Percentiles rank a stretch among this genome's conserved stretches.
Evolutionary conservation across 2,113 vertebrate species (phyloP).

Genomic region (Dipodomys merriami): DNA sequence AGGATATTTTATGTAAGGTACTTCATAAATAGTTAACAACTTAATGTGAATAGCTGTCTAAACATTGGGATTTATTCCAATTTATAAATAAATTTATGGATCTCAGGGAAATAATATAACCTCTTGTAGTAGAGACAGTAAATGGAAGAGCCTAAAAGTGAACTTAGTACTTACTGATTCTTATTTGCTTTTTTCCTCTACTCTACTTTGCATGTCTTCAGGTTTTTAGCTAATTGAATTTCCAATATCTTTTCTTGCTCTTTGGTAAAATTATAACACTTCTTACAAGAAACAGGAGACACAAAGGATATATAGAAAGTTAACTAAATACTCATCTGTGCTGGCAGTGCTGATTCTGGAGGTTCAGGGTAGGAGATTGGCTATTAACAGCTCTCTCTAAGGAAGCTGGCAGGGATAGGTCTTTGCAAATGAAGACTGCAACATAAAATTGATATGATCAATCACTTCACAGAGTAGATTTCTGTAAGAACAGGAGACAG

Average conservation of each 20-base stretch:
- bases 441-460: constrained; percentile 61
- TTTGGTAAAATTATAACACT: constrained; percentile 12
- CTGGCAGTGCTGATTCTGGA: background rate
- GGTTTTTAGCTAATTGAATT: constrained; percentile 16
- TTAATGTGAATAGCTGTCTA: background rate
- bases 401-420: constrained; percentile 16
- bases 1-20: background rate
- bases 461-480: constrained; percentile 56
- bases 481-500: background rate
- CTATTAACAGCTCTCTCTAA: constrained; percentile 55
- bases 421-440: constrained; percentile 60
- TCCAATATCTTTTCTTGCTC: background rate
- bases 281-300: background rate
- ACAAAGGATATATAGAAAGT: background rate
- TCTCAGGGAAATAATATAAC: background rate
- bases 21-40: background rate
- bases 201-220: constrained; percentile 22
- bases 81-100: background rate
- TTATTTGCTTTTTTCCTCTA: constrained; percentile 40
- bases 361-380: background rate
- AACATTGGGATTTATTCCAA: background rate
- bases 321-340: background rate
- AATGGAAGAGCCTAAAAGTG: constrained; percentile 2
- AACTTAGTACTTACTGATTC: background rate
- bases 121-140: background rate